A percentile compares a stretch with the other conserved stretches of the same genome.
Conservation (phyloP, 1,140 invertebrate species). For the Calycopis cecrops region DNA sequence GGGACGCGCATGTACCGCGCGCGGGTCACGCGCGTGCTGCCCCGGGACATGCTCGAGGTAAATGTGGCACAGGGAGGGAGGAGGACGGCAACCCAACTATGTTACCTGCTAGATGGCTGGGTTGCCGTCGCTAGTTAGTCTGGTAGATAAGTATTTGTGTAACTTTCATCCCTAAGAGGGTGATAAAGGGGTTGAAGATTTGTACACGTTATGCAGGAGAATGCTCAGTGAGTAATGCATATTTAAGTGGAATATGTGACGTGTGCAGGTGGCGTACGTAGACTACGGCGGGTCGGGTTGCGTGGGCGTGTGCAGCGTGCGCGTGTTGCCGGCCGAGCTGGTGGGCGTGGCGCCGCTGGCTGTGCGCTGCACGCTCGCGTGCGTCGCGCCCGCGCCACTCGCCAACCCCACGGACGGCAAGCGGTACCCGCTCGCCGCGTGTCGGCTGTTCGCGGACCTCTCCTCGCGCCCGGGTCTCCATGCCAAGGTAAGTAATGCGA, state of each 20-base stretch:
- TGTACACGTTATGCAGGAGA: too few species aligned
- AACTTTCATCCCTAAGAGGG: too few species aligned
- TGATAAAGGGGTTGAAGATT: too few species aligned
- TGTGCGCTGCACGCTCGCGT: conserved; percentile 82
- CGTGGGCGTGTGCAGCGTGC: conserved; percentile 48
- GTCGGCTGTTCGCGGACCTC: conserved; percentile 67
- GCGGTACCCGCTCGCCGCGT: conserved; percentile 77
- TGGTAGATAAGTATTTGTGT: too few species aligned
- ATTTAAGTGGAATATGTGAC: too few species aligned
- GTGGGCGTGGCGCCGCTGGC: conserved; percentile 74
- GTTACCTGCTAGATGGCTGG: too few species aligned
- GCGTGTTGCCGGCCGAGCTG: conserved; percentile 36
- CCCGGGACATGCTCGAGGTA: conserved; percentile 58
- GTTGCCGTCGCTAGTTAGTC: too few species aligned
- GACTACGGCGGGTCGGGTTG: conserved; percentile 84
- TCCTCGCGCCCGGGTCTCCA: conserved; percentile 40
- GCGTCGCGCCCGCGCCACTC: conserved; percentile 79
- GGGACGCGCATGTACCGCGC: conserved; percentile 43
- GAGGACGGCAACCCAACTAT: too few species aligned
- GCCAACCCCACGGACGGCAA: conserved; percentile 68
- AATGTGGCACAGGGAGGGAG: too few species aligned
- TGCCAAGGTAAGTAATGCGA: conserved; percentile 68
- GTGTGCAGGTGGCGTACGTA: conserved; percentile 80
- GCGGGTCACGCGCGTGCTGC: conserved; percentile 36
- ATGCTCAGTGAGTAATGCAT: too few species aligned